phyloP scores from a whole-genome alignment of 2,888 invertebrate genomes.

The Cantharis nigra region DNA sequence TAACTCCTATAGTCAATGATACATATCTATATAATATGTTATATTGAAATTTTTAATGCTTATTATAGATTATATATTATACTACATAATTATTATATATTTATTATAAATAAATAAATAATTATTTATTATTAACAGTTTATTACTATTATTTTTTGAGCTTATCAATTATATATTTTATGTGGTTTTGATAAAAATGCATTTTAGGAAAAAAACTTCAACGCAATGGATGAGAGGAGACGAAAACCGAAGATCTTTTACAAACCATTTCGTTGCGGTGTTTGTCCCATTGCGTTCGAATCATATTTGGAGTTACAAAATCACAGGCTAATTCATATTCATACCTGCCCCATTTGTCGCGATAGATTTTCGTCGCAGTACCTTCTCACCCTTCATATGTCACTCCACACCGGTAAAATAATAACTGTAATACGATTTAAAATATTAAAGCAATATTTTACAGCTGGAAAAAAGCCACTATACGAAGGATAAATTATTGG shows the following conservation, averaged over 20 bases:
- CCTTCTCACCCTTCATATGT: neutral
- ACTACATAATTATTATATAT: too few relatives aligned
- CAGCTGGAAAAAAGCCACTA: neutral
- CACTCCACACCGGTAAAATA: neutral
- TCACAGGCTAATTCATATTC: neutral
- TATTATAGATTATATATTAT: too few relatives aligned
- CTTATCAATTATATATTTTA: too few relatives aligned
- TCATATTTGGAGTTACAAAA: neutral
- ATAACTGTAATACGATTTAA: neutral
- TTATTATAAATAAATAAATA: too few relatives aligned
- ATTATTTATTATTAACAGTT: too few relatives aligned
- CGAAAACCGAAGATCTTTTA: neutral
- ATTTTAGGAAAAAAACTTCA: neutral
- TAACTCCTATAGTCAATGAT: too few relatives aligned
- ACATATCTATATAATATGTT: too few relatives aligned
- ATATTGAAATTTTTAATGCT: too few relatives aligned
- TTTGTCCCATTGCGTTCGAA: neutral
- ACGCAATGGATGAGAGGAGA: neutral
- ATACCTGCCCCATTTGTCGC: neutral
- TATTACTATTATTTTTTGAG: too few relatives aligned
- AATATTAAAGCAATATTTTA: neutral
- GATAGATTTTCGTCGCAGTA: neutral
- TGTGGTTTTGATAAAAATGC: too few relatives aligned
- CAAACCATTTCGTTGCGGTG: neutral
- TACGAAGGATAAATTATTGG: neutral